These are phyloP conservation scores for Otocyon megalotis DNA, from an alignment of 2,113 vertebrate species.

Conservation along the genomic window DNA sequence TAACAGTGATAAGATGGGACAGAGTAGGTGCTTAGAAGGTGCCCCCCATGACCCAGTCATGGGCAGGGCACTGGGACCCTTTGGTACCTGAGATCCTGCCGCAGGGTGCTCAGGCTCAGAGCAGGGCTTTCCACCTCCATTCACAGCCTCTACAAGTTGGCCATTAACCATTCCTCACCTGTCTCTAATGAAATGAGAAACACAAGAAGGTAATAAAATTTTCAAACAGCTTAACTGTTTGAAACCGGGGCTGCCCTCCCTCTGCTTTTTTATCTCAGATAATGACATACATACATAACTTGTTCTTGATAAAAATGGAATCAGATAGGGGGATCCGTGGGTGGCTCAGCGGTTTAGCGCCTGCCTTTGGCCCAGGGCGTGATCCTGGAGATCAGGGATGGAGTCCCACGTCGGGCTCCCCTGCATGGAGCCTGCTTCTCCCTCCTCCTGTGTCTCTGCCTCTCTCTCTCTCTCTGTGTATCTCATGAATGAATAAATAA, in stretches of 20 bases:
- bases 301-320: neutral
- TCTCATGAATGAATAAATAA: too few relatives aligned
- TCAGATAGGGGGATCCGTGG: too few relatives aligned
- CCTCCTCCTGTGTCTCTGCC: too few relatives aligned
- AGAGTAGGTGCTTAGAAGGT: neutral
- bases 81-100: neutral
- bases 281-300: fast-evolving
- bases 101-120: neutral
- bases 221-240: neutral
- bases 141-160: fast-evolving
- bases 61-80: neutral
- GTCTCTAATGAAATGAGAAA: neutral
- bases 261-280: neutral
- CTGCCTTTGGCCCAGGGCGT: too few relatives aligned
- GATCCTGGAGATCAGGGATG: too few relatives aligned
- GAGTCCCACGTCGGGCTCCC: too few relatives aligned
- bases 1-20: too few relatives aligned
- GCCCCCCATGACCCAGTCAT: neutral
- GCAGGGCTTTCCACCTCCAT: neutral
- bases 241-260: too few relatives aligned
- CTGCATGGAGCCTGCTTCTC: too few relatives aligned
- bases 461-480: too few relatives aligned
- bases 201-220: neutral
- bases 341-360: too few relatives aligned
- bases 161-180: fast-evolving